Evolutionary conservation across 2,797 vertebrate genomes (phyloP).

Genomic region (Phoebastria nigripes): DNA sequence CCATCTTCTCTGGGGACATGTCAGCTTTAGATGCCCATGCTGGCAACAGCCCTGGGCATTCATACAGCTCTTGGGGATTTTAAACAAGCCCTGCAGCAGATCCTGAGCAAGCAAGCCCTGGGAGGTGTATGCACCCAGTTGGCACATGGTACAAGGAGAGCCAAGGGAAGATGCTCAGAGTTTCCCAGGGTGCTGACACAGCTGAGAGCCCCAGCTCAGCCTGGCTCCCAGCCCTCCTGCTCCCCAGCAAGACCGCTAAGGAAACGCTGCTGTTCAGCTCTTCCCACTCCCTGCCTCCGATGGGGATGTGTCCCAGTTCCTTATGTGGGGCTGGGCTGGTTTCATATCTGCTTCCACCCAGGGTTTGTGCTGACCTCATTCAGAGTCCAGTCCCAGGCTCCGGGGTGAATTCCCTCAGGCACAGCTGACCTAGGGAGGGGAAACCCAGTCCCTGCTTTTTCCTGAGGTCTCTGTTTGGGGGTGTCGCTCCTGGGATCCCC

Average conservation of each 20-base stretch:
- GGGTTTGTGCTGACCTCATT: neutral
- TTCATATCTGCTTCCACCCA: neutral
- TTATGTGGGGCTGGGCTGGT: neutral
- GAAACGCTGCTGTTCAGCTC: neutral
- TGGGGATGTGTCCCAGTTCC: neutral
- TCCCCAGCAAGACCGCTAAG: fast-evolving
- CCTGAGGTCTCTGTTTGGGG: neutral
- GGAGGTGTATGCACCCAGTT: fast-evolving
- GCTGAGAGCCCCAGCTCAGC: neutral
- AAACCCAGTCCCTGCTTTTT: neutral
- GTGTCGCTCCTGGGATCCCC: neutral
- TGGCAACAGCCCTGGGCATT: neutral
- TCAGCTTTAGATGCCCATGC: neutral
- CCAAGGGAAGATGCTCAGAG: neutral
- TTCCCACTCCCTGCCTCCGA: neutral
- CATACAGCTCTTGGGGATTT: neutral
- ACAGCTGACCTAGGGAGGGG: neutral
- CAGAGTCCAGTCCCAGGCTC: fast-evolving
- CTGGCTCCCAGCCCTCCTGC: neutral
- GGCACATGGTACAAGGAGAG: neutral
- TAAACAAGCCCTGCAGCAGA: neutral
- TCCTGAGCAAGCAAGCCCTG: neutral
- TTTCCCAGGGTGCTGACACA: neutral
- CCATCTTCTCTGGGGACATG: neutral
- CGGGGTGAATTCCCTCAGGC: neutral